Percentiles rank a stretch among this genome's conserved stretches.
Conservation (phyloP, 2,888 invertebrate species). For the Sipha maydis region DNA sequence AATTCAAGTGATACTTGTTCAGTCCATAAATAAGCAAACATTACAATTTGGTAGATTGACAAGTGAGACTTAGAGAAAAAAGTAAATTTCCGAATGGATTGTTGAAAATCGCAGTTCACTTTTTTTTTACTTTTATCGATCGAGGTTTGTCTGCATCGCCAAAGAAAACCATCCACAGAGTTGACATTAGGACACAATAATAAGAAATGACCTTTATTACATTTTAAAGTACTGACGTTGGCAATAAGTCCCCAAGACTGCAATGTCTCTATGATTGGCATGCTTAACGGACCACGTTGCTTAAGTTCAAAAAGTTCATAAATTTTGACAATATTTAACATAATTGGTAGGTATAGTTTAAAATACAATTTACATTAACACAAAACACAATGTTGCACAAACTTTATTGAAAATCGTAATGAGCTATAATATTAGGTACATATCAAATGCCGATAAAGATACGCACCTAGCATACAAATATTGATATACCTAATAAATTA, state of each 20-base stretch:
- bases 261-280: not conserved
- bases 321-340: not conserved
- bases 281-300: not conserved
- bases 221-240: not conserved
- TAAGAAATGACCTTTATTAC: not conserved
- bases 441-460: no score
- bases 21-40: constrained; percentile 1
- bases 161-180: not conserved
- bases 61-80: constrained; percentile 10
- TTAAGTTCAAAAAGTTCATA: not conserved
- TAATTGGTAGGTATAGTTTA: not conserved
- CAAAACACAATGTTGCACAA: no score
- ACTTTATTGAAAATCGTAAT: no score
- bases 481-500: no score
- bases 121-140: not conserved
- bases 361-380: no score
- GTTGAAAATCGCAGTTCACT: constrained; percentile 12
- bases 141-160: not conserved
- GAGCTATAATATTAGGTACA: no score
- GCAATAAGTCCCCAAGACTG: constrained; percentile 24
- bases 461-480: no score
- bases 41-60: not conserved
- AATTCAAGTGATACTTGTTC: not conserved
- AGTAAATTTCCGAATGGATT: not conserved
- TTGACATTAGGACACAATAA: not conserved